These are phyloP conservation scores for Dexiosoma caninum DNA, from an alignment of 2,888 invertebrate genomes.

Conservation along the genomic window DNA sequence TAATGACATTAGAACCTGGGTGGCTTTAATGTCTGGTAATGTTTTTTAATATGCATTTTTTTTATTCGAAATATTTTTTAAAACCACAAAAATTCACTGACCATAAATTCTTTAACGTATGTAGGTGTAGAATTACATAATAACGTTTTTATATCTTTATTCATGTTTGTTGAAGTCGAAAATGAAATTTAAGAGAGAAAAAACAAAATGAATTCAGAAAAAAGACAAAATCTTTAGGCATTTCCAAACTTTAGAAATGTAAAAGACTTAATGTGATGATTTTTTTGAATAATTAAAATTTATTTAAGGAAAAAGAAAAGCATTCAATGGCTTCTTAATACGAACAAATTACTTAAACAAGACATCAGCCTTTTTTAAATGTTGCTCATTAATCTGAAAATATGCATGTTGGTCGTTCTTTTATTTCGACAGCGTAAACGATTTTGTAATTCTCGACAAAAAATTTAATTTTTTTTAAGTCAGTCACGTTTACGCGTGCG, in stretches of 20 bases:
- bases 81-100: constrained; percentile 28
- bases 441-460: not conserved
- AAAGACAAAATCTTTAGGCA: too few relatives aligned
- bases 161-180: not conserved
- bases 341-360: too few relatives aligned
- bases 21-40: not conserved
- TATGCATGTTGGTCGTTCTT: too few relatives aligned
- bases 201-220: not conserved
- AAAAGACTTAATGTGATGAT: too few relatives aligned
- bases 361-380: too few relatives aligned
- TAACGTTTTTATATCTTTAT: not conserved
- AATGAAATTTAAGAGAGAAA: not conserved
- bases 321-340: too few relatives aligned
- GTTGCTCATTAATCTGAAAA: too few relatives aligned
- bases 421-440: not conserved
- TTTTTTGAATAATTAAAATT: too few relatives aligned
- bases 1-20: constrained; percentile 3
- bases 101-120: constrained; percentile 11
- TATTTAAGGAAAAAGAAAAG: too few relatives aligned
- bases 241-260: too few relatives aligned
- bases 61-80: not conserved
- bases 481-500: not conserved
- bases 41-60: not conserved
- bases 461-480: not conserved
- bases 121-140: constrained; percentile 34